These are phyloP conservation scores for Mechanitis messenoides DNA, from an alignment of 2,888 invertebrate species.

Conservation along the genomic window DNA sequence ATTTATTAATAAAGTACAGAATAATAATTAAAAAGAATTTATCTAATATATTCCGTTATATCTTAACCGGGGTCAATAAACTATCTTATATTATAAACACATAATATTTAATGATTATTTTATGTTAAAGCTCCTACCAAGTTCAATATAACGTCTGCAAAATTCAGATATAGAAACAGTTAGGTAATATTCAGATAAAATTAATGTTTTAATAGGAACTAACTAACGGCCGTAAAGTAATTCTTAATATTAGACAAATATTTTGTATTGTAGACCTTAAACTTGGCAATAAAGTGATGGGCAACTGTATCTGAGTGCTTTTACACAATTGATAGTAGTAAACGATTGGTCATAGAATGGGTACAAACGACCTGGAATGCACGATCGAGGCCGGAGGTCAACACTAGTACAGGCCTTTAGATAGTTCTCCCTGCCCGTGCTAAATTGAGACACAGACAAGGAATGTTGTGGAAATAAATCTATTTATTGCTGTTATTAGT, in stretches of 20 bases:
- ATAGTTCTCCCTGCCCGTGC: constrained; percentile 32
- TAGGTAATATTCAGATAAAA: too few species aligned
- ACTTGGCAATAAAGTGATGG: neutral
- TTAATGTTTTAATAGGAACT: too few species aligned
- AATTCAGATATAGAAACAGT: too few species aligned
- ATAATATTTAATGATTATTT: constrained; percentile 2
- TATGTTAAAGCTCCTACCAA: neutral
- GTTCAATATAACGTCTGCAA: neutral
- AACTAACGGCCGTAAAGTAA: too few species aligned
- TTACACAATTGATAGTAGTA: constrained; percentile 53
- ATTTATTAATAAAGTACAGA: constrained; percentile 10
- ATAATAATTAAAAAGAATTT: constrained; percentile 1
- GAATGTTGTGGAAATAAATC: constrained; percentile 32
- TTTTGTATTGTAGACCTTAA: neutral
- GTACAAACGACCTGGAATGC: constrained; percentile 50
- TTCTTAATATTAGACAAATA: too few species aligned
- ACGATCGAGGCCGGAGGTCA: constrained; percentile 52
- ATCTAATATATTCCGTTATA: constrained; percentile 2
- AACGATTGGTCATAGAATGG: constrained; percentile 52
- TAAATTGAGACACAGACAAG: constrained; percentile 33
- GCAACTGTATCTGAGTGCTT: constrained; percentile 12
- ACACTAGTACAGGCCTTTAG: constrained; percentile 42
- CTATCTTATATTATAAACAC: neutral
- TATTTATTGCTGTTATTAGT: constrained; percentile 29
- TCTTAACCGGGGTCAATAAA: neutral